These are phyloP conservation scores for Gisinianus flammeolus DNA, from an alignment of 2,888 invertebrate genomes.

Conservation along the genomic window DNA sequence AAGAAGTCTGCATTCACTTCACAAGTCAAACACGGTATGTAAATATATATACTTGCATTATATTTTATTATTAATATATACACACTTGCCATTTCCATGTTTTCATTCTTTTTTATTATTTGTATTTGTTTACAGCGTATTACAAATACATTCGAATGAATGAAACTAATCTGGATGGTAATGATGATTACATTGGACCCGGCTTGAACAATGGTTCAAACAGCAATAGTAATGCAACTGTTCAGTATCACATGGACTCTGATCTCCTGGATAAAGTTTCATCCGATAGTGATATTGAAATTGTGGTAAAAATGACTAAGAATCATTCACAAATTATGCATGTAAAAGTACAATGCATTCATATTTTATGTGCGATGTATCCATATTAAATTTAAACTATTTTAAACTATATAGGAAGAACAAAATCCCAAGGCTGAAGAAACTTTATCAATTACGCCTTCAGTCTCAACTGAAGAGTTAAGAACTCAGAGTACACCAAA, in stretches of 20 bases:
- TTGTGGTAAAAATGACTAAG: slow-evolving; percentile 41
- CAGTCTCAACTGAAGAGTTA: neutral
- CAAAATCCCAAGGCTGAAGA: neutral
- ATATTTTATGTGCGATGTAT: no score
- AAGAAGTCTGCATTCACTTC: slow-evolving; percentile 80
- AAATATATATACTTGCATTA: neutral
- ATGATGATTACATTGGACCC: slow-evolving; percentile 27
- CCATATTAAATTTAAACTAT: no score
- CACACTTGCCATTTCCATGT: neutral
- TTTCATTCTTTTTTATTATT: neutral
- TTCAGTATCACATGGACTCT: neutral
- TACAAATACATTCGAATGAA: slow-evolving; percentile 25
- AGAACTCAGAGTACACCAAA: no score
- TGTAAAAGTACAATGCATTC: no score
- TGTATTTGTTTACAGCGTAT: slow-evolving; percentile 9
- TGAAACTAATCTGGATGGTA: slow-evolving; percentile 9
- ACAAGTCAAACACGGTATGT: slow-evolving; percentile 71
- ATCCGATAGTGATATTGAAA: slow-evolving; percentile 50
- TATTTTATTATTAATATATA: neutral
- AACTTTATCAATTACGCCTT: neutral
- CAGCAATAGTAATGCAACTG: neutral
- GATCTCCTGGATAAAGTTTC: slow-evolving; percentile 25
- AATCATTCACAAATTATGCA: neutral
- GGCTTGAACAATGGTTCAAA: neutral
- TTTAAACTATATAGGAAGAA: no score